Base-by-base conservation (phyloP, 2,888 invertebrate genomes). In the Buathra laborator region DNA sequence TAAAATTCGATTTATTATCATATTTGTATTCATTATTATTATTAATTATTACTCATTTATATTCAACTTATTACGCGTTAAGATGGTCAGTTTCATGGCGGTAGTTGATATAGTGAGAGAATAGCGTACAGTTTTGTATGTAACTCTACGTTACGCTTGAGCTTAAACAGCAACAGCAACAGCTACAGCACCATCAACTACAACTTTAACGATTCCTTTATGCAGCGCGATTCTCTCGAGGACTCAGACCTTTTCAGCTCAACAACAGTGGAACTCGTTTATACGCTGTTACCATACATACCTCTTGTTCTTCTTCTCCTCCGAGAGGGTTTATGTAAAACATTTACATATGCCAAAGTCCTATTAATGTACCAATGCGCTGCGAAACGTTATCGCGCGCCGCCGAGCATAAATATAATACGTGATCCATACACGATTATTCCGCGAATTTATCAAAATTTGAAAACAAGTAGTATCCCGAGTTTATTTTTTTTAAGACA, bases 311-410 rank as follows among this genome's bases (percentile, higher is more conserved):
- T 5, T 29, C 46, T 2, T 32, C 32, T n/a, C 48, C 32, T n/a
- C 48, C 44, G 68, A 29, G 37, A 12, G 12, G 2, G 53, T 53
- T 9, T 29, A 48, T 32, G 56, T 7, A 6, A 37, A 37, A 53
- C 16, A 75, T 80, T 76, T 64, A 24, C 84, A 72, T 81, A 81
- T 62, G 81, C 68, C 81, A 77, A 81, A 81, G 72, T 84, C 80
- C 71, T 84, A 67, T 81, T 81, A 77, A 81, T 84, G 84, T 48
- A 32, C 77, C 37, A 67, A 68, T 32, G 68, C 51, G 51, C 14
- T 12, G 59, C 59, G 37, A 84, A 78, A 56, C 59, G 53, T 78
- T 81, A 81, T 81, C 78, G 74, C 72, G 77, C 81, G 70, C 77
- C 62, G 84, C 72, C 64, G 16, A 84, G 81, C 81, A 56, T 81